Base-by-base conservation (phyloP, 1,140 invertebrate species). In the Coptotermes formosanus region DNA sequence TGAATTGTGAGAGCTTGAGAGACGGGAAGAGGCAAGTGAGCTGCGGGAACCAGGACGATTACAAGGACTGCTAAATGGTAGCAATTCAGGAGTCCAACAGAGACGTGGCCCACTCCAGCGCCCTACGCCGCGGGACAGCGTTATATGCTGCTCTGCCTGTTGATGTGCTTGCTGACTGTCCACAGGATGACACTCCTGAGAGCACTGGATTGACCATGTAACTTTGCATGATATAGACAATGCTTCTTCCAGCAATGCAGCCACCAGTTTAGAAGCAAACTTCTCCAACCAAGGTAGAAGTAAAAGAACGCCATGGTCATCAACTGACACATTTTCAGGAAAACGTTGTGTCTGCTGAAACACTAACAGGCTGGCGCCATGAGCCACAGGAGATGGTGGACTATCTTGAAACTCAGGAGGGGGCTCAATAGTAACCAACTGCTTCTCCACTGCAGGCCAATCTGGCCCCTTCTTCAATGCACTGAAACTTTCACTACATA, bases 1-100 rank as follows among this genome's bases (percentile, higher is more conserved):
- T 1, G 95, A 96, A 88, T 96, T 96, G 89, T 96, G 95, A 82
- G 95, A 96, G 89, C 95, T 96, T 75, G 95, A 96, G 2, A 96
- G 91, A 11, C 96, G 92, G 30, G 95, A 96, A 8, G 93, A 93
- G 0, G 95, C 94, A 0, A 96, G 89, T 0, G 95, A 96, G 88
- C 94, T 95, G 6, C 95, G 91, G 0, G 95, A 95, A 87, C 94
- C 94, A 23, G 95, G 95, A 87, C 95, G 92, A 89, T 93, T 93
- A 84, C 94, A 93, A 87, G 93, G 94, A 85, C 94, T 82, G 45
- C 59, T 94, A 32, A 93, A 92, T 85, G 94, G 92, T 86, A 94
- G 89, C 86, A 94, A 90, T 87, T 94, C 93, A 23, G 94, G 92
- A 48, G 93, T 93, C 90, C 94, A 94, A 87, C 94, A 93, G 48